Conservation (phyloP, 2,888 invertebrate species). For the Anarsia innoxiella region DNA sequence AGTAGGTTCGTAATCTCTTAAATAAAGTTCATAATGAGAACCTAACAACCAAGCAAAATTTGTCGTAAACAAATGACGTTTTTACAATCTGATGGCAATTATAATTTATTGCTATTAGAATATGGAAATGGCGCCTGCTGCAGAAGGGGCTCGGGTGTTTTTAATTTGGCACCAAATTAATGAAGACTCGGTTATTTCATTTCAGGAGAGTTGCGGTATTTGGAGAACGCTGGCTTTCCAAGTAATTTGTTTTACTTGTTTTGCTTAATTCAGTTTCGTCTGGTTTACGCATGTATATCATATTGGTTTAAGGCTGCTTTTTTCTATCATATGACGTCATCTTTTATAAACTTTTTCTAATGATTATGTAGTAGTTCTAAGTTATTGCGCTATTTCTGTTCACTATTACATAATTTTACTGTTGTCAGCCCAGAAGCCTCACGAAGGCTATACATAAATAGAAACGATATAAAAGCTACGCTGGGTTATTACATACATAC, state of each 20-base stretch:
- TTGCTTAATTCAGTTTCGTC: conserved; percentile 29
- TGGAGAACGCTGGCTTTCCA: conserved; percentile 23
- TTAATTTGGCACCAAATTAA: conserved; percentile 58
- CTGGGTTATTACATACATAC: too few relatives aligned
- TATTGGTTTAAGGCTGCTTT: too few relatives aligned
- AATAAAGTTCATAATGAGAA: too few relatives aligned
- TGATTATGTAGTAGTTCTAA: too few relatives aligned
- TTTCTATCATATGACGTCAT: too few relatives aligned
- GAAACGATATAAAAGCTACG: background rate
- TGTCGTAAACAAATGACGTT: conserved; percentile 20
- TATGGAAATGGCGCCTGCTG: conserved; percentile 51
- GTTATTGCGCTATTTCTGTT: too few relatives aligned
- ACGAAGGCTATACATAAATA: too few relatives aligned
- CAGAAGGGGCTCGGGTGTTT: conserved; percentile 48
- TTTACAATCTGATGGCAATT: conserved; percentile 36
- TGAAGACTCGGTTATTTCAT: conserved; percentile 49
- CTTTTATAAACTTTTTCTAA: too few relatives aligned
- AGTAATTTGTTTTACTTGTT: conserved; percentile 30
- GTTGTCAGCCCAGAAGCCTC: too few relatives aligned
- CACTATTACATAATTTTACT: too few relatives aligned
- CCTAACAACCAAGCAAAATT: background rate
- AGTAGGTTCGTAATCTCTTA: too few relatives aligned
- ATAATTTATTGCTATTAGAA: conserved; percentile 55
- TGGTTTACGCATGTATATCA: too few relatives aligned
- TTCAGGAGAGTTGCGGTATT: conserved; percentile 31